Base-by-base conservation (phyloP, 30 jellyfish, hydroid and myxozoan genomes). In the Chrysaora quinquecirrha region DNA sequence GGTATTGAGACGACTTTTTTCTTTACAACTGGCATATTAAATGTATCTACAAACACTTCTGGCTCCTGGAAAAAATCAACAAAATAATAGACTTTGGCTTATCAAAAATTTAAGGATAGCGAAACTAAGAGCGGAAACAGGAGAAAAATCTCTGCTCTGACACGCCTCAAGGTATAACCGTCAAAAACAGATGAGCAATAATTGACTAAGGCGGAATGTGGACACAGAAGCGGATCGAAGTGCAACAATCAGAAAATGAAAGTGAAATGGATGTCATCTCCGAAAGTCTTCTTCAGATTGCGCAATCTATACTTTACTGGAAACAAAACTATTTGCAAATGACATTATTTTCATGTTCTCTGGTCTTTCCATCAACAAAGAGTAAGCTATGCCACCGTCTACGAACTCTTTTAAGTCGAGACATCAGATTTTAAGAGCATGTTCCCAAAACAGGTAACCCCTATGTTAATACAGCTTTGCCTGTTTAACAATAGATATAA, bases 31-130 rank as follows among this genome's bases (percentile, higher is more conserved):
- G 98, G 97, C 98, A 92, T 92, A 11, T 72, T 86, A 48, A 80
- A 75, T 24, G 97, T 92, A 62, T 92, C 98, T 24, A 92, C 97
- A 34, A 92, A 92, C 12, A 86, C 96, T 23, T 72, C 86, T 30
- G 98, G 89, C 28, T 92, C 97, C 85, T 86, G 67, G 14, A n/a
- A n/a, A n/a, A n/a, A n/a, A n/a, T 4, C 56, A 20, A 64, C 2
- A 27, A 27, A 21, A 64, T 7, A 64, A 27, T 24, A 21, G n/a
- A n/a, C n/a, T n/a, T n/a, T n/a, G n/a, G n/a, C n/a, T n/a, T n/a
- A n/a, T n/a, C n/a, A n/a, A n/a, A n/a, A n/a, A n/a, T n/a, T n/a
- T n/a, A n/a, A n/a, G n/a, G n/a, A n/a, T n/a, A n/a, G n/a, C n/a
- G n/a, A n/a, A n/a, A n/a, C n/a, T n/a, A n/a, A n/a, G n/a, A n/a